Base-by-base conservation (phyloP, 1,140 invertebrate species). In the Ips typographus region DNA sequence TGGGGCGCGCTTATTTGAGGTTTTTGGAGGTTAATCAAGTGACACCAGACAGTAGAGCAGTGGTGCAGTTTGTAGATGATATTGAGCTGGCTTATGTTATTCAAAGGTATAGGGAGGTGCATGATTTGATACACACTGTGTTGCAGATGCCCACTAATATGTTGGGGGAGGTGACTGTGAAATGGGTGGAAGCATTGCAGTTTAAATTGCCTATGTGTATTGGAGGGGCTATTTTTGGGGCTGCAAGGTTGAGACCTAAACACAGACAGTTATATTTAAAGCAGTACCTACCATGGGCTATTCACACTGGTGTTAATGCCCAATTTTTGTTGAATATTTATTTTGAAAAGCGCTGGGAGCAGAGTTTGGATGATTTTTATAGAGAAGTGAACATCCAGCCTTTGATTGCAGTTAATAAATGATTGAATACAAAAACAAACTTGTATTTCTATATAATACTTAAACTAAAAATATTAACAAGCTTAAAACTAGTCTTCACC, bases 181-280 rank as follows among this genome's bases (percentile, higher is more conserved):
- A 99, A 83, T 98, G 96, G 95, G 86, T 99, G 63, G 98, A 99
- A 87, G 96, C 89, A 4, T 87, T 98, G 55, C 95, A 97, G 82
- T 93, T 90, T 22, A 88, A 86, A 62, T 80, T 98, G 40, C 95
- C 95, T 1, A 96, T 98, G 94, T 96, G 94, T 78, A 84, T 94
- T 57, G 86, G 86, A 68, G 95, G 90, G 47, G 94, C 90, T 0
- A 84, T 97, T 62, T 94, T 96, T 84, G 95, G 95, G 36, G 89
- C 94, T 8, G 82, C 88, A 4, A 83, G 94, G 72, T 84, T 97
- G 22, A 87, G 85, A 79, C 89, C 93, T 60, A 96, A 93, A 88
- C 94, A 98, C 78, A 84, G 93, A 62, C 79, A 89, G 75, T 82
- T 90, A 56, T 98, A 98, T 80, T 73, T 91, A 0, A 85, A 88